phyloP scores from a whole-genome alignment of 2,888 invertebrate genomes.

The Meteorus cinctellus region DNA sequence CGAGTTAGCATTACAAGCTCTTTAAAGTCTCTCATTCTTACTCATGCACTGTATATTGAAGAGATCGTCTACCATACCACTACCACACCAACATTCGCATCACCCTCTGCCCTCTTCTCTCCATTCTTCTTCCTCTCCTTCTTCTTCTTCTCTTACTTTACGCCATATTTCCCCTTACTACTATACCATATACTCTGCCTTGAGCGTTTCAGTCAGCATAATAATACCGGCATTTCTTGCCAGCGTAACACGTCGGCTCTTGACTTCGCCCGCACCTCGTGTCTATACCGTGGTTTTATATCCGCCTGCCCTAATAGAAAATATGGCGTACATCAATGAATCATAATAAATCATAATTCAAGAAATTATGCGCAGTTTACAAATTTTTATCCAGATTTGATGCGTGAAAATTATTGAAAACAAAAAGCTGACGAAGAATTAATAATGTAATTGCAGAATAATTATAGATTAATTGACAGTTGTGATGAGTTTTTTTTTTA shows the following conservation, averaged over 20 bases:
- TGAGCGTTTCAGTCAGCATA: slow-evolving; percentile 14
- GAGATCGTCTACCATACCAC: slow-evolving; percentile 6
- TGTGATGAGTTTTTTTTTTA: no score
- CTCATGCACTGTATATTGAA: not conserved
- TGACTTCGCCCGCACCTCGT: not conserved
- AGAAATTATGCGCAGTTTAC: no score
- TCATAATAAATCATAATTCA: no score
- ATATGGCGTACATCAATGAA: no score
- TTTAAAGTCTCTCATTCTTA: slow-evolving; percentile 44
- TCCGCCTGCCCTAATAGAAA: no score
- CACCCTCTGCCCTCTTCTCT: slow-evolving; percentile 1
- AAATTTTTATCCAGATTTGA: no score
- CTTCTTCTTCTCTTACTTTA: slow-evolving; percentile 30
- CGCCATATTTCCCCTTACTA: slow-evolving; percentile 23
- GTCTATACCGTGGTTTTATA: not conserved
- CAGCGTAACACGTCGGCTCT: slow-evolving; percentile 48
- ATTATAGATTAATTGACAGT: no score
- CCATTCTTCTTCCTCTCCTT: slow-evolving; percentile 32
- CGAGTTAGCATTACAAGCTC: slow-evolving; percentile 43
- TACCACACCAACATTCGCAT: slow-evolving; percentile 11
- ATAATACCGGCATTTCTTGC: slow-evolving; percentile 44
- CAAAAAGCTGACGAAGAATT: no score
- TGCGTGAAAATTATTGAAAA: no score
- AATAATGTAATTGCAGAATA: no score
- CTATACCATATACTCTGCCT: not conserved